Evolutionary conservation across 2,113 vertebrate species (phyloP), one percentile per base, ranked within the genome.

Genomic region (Hippoglossus stenolepis): DNA sequence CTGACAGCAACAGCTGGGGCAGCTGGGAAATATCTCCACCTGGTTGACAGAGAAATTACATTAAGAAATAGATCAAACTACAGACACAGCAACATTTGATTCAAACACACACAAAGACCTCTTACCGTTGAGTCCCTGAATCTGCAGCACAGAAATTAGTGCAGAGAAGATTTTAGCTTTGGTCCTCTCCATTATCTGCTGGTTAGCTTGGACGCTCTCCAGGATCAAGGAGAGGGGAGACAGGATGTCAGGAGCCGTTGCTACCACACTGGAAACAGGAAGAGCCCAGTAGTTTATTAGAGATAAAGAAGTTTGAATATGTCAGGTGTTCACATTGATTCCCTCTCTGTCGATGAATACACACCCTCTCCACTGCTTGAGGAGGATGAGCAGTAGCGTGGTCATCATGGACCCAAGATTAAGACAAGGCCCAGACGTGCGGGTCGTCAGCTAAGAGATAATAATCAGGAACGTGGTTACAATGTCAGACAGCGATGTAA

Each of bases 101-200:
- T 61, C 4, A 54, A 56, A 62, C 10, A 26, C 10, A 28, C 13
- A 47, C 26, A 67, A 47, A 20, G 3, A 9, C 1, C 28, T 65
- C 93, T 88, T 77, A 99, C 98, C 96, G 75, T 95, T 95, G 69
- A 97, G 95, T 65, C 95, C 96, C 87, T 97, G 97, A 89, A 97
- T 98, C 79, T 99, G 97, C 78, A 99, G 90, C 56, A 96, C 95
- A 2, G 95, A 96, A 85, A 99, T 96, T 75, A 99, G 96, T 0
- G 96, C 96, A 1, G 97, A 97, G 89, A 99, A 97, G 79, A 99
- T 94, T 87, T 96, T 97, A 89, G 97, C 96, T 92, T 98, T 99
- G 86, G 96, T 97, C 91, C 96, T 96, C 85, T 98, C 97, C 96
- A 98, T 97, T 86, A 96, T 93, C 78, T 96, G 95, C 89, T 96